Base-by-base conservation (phyloP, 2,113 vertebrate genomes). In the Perognathus longimembris region DNA sequence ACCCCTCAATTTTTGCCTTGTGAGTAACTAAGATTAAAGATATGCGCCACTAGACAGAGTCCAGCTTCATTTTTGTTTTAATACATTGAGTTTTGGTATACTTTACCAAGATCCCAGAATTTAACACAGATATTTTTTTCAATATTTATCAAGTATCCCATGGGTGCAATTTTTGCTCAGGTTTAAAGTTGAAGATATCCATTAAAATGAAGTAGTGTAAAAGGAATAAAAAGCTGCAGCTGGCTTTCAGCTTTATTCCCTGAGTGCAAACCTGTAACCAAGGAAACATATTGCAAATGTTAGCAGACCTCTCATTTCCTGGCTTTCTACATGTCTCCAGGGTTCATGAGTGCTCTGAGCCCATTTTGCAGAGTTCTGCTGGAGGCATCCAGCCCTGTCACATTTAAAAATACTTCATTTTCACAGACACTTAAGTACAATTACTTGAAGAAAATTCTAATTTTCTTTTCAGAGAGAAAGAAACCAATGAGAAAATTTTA, bases 231-330 rank as follows among this genome's bases (percentile, higher is more conserved):
- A 73, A 75, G 30, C 28, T 89, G 26, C 42, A 91, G 54, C 36
- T 78, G 80, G 30, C 34, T 94, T 94, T 90, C 71, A 78, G 50
- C 78, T 50, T 40, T 95, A 71, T 75, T 50, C 15, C 30, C 26
- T 69, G 69, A 40, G 32, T 89, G 82, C 80, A 38, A 86, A 71
- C 26, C 36, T 45, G n/a, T 95, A 91, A 40, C 91, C 74, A 95
- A 94, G 81, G 84, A 93, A 93, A 95, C 70, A 12, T 6, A 71
- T 34, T 84, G n/a, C 45, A 77, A 93, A 93, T 77, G 38, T 22
- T 93, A 81, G 42, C 50, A 88, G 93, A 67, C 9, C 14, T 85
- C n/a, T 84, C 42, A 26, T 6, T 50, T 54, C 11, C 34, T 76
- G 82, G 61, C 21, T 83, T 95, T 73, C 69, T 30, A 32, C 28